Evolutionary conservation across 2,113 vertebrate genomes (phyloP).

Genomic region (Clupea harengus): DNA sequence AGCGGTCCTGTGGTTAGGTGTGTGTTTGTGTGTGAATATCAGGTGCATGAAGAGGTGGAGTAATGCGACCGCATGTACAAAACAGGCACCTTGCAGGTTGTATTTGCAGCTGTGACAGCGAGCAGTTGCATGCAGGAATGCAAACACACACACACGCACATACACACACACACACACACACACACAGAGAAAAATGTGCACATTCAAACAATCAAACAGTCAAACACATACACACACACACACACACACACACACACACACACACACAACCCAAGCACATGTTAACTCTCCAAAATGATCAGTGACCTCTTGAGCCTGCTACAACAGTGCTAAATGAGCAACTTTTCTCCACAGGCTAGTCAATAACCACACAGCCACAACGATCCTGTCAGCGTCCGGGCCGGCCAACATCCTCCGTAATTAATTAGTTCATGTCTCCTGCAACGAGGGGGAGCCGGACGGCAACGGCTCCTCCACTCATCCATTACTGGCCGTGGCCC

Average conservation of each 20-base stretch:
- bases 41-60: not conserved
- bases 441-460: slow-evolving; percentile 47
- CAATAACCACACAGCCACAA: slow-evolving; percentile 69
- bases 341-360: slow-evolving; percentile 66
- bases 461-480: slow-evolving; percentile 60
- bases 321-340: slow-evolving; percentile 67
- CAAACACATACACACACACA: slow-evolving; percentile 37
- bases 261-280: slow-evolving; percentile 6
- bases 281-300: slow-evolving; percentile 59
- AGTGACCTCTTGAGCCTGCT: slow-evolving; percentile 58
- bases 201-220: not conserved
- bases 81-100: not conserved
- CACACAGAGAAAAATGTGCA: no score
- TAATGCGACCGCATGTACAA: not conserved
- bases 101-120: not conserved
- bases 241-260: slow-evolving; percentile 51
- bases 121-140: not conserved
- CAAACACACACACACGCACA: not conserved
- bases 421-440: slow-evolving; percentile 66
- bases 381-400: slow-evolving; percentile 65
- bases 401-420: slow-evolving; percentile 62
- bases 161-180: not conserved
- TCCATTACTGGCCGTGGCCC: slow-evolving; percentile 62
- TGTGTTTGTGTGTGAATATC: not conserved
- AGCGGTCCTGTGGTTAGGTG: not conserved